Conservation (phyloP, 2,888 invertebrate genomes). For the Proisotoma minuta region DNA sequence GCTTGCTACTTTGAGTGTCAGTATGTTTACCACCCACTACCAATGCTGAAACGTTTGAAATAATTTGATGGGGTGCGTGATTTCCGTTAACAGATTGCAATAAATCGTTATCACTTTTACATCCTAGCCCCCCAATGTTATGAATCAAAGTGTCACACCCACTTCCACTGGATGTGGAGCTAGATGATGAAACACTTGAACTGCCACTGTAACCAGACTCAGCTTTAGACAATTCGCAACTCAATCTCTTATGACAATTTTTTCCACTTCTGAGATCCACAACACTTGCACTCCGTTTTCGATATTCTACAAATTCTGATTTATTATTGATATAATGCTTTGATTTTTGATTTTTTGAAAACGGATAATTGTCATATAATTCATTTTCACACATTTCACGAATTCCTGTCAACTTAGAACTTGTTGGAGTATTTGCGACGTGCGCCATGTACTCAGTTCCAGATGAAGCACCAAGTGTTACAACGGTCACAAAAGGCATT, state of each 20-base stretch:
- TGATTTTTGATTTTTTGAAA: slow-evolving; percentile 12
- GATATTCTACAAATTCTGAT: slow-evolving; percentile 17
- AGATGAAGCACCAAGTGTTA: slow-evolving; percentile 44
- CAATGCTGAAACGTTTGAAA: background rate
- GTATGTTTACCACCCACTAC: background rate
- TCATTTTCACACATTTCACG: slow-evolving; percentile 42
- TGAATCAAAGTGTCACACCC: background rate
- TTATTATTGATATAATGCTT: slow-evolving; percentile 3
- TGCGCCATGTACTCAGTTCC: slow-evolving; percentile 38
- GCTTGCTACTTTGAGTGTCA: too few relatives aligned
- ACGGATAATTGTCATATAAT: slow-evolving; percentile 23
- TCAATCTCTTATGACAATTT: slow-evolving; percentile 9
- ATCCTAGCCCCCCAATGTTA: background rate
- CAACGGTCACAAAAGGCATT: slow-evolving; percentile 47
- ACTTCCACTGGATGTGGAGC: slow-evolving; percentile 9
- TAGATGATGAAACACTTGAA: slow-evolving; percentile 23
- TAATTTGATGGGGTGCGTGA: too few relatives aligned
- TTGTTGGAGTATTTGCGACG: slow-evolving; percentile 31
- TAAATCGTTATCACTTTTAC: slow-evolving; percentile 4
- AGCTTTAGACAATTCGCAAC: slow-evolving; percentile 2
- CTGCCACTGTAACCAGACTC: slow-evolving; percentile 32
- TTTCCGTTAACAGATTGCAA: background rate
- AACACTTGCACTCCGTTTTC: slow-evolving; percentile 45
- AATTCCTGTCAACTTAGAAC: slow-evolving; percentile 38
- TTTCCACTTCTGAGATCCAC: slow-evolving; percentile 38